Base-by-base conservation (phyloP, 2,888 invertebrate genomes). In the Craniophora ligustri region DNA sequence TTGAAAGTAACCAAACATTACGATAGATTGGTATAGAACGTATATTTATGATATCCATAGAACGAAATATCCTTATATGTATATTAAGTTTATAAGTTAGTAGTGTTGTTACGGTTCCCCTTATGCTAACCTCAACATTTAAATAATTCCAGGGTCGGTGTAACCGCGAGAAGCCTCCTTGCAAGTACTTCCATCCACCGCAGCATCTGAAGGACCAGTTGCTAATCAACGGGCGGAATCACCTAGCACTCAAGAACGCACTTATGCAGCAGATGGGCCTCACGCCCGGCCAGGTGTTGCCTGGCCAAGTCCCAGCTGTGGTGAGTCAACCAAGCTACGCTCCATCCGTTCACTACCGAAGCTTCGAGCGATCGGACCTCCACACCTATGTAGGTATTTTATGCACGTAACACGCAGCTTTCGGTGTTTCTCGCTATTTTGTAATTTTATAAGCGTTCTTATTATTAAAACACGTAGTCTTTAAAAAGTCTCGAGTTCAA, bases 121-220 rank as follows among this genome's bases (percentile, higher is more conserved):
- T 11, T 30, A 35, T 18, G 13, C 70, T 36, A 58, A 58, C 5
- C 31, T 40, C 7, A 21, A 48, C 38, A 51, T 55, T 67, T 65
- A n/a, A 64, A 11, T 35, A 45, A 68, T 92, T 93, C 61, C 95
- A 99, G 99, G 99, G 99, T 89, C 98, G 99, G 94, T 99, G 99
- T 96, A 99, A 99, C 93, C 96, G 99, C 85, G 99, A 99, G 94
- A 99, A 99, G 92, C 99, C 99, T 74, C 99, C 99, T 84, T 99
- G 99, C 97, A 99, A 99, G 95, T 99, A 99, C 95, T 99, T 99
- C 95, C 99, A 99, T 95, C 99, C 99, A 79, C 99, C 99, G 78
- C 99, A 99, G 94, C 99, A 99, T 94, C 95, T 99, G 85, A 99
- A 99, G 95, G 99, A 99, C 95, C 99, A 99, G 95, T 95, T 99